A percentile compares a stretch with the other conserved stretches of the same genome.
Evolutionary conservation across 2,888 invertebrate genomes (phyloP).

Genomic region (Stenodera caucasica): DNA sequence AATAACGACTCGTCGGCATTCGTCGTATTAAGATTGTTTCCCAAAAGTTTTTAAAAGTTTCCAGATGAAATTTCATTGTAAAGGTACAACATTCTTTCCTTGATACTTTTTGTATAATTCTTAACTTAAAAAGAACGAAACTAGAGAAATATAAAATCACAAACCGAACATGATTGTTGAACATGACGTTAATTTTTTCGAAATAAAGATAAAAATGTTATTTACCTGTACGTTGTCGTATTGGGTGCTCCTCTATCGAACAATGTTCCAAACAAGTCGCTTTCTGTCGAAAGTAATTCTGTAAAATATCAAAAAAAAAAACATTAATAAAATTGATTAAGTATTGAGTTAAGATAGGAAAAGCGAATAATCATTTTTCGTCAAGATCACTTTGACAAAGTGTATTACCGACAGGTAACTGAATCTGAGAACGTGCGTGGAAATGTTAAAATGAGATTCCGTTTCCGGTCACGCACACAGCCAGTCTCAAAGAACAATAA

Average conservation of each 20-base stretch:
- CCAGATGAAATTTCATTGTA: constrained; percentile 48
- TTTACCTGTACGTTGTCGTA: constrained; percentile 50
- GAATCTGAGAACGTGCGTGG: constrained; percentile 42
- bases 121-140: constrained; percentile 36
- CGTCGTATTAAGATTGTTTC: constrained; percentile 51
- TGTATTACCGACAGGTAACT: constrained; percentile 40
- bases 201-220: constrained; percentile 19
- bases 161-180: constrained; percentile 25
- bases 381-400: constrained; percentile 15
- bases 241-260: constrained; percentile 44
- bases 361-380: constrained; percentile 7
- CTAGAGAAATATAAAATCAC: constrained; percentile 43
- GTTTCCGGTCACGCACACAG: constrained; percentile 44
- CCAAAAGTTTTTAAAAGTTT: constrained; percentile 44
- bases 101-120: constrained; percentile 42
- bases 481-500: constrained; percentile 43
- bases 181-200: constrained; percentile 11
- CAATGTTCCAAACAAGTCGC: constrained; percentile 38
- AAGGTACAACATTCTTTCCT: constrained; percentile 47
- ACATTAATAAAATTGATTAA: not conserved
- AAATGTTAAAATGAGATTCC: constrained; percentile 31
- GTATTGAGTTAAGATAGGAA: not conserved
- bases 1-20: constrained; percentile 46
- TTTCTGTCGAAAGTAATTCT: constrained; percentile 45
- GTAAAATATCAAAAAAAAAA: constrained; percentile 39